Conservation (phyloP, 2,113 vertebrate species). For the Carollia perspicillata region DNA sequence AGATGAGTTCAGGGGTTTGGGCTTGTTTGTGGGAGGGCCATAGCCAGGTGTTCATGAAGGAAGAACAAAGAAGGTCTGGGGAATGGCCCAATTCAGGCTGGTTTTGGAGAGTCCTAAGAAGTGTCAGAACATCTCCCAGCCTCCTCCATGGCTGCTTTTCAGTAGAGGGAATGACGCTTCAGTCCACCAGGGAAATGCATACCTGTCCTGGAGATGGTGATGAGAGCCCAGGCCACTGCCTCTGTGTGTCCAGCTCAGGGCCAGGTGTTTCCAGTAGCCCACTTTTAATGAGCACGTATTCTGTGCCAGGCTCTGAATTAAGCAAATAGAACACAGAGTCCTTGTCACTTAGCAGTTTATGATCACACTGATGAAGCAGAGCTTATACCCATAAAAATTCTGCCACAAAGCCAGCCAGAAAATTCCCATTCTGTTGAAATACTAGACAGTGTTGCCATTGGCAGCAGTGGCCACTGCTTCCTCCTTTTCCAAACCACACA, state of each 20-base stretch:
- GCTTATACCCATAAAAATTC: background rate
- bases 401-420: background rate
- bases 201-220: background rate
- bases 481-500: background rate
- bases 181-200: background rate
- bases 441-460: background rate
- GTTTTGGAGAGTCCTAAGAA: rapidly evolving
- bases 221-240: background rate
- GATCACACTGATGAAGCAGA: background rate
- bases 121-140: background rate
- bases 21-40: background rate
- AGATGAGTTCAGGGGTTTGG: background rate
- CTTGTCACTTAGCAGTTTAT: background rate
- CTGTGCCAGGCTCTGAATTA: background rate
- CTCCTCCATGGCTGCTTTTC: background rate
- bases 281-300: background rate
- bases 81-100: background rate
- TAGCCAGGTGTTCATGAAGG: background rate
- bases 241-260: background rate
- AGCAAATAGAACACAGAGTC: background rate
- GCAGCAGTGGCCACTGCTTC: background rate
- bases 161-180: background rate
- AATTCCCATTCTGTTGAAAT: background rate
- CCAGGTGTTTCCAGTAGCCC: background rate
- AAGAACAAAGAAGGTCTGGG: background rate